Evolutionary conservation across 2,797 vertebrate genomes (phyloP), one percentile per base, ranked within the genome.

Genomic region (Hypotaenidia okinawae): DNA sequence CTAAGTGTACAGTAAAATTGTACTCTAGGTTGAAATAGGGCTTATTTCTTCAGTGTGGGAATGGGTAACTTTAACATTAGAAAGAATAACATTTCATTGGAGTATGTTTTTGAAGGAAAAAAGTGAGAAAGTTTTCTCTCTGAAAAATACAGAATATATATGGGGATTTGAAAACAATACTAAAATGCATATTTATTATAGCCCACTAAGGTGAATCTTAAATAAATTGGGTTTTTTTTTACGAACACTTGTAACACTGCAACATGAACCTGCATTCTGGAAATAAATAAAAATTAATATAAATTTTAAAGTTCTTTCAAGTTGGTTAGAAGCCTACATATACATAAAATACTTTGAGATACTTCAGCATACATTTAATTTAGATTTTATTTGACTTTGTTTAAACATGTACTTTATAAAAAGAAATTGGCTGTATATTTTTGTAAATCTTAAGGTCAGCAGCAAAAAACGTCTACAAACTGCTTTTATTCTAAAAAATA

Each of bases 401-500:
- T 43, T 45, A 89, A 96, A 79, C 2, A 74, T 73, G 14, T 73
- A 81, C 59, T 59, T 89, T 88, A 58, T 45, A 68, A 70, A 81
- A 63, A 91, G 19, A 78, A 62, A 5, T 18, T 74, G 49, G 3
- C 22, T 75, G 12, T 83, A 39, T 73, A 55, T 76, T 76, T 94
- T 77, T 76, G 8, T 32, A 73, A 90, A 94, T 54, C 69, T 93
- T 90, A 62, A 73, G 84, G 57, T 95, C 69, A 85, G 76, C 22
- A 90, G 13, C 14, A 63, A 74, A 93, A 72, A 92, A 72, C 79
- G 25, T 57, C 16, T 89, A 28, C 69, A 13, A 80, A 84, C 54
- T 41, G 39, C 13, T 91, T 73, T 95, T 95, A 77, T 74, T 89
- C 86, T 68, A 81, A 96, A 95, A 95, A 84, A 28, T 41, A 39